Conservation (phyloP, 1,140 invertebrate species). For the Ditylenchus dipsaci region DNA sequence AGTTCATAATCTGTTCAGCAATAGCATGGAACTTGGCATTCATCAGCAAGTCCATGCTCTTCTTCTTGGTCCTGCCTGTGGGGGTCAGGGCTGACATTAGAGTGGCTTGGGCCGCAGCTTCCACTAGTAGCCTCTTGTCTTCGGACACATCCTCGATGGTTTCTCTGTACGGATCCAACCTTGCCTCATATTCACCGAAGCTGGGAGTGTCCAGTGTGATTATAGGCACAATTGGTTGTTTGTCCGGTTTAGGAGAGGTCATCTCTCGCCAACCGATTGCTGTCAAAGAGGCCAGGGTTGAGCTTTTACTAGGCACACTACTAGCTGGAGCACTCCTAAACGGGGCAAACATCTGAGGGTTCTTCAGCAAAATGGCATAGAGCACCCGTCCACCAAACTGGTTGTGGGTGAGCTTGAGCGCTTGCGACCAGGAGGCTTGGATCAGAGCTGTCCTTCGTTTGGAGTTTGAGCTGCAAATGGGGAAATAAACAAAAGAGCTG, state of each 20-base stretch:
- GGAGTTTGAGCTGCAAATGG: conserved; percentile 21
- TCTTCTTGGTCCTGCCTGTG: conserved; percentile 16
- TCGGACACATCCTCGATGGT: background rate
- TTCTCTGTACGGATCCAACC: background rate
- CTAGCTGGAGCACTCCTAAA: conserved; percentile 15
- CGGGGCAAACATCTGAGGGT: conserved; percentile 29
- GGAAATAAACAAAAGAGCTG: background rate
- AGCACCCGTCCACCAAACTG: conserved; percentile 32
- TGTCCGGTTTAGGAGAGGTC: background rate
- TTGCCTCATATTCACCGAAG: background rate
- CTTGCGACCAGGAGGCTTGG: conserved; percentile 26
- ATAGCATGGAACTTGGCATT: conserved; percentile 28
- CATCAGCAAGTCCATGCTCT: conserved; percentile 22
- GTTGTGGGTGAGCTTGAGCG: conserved; percentile 19
- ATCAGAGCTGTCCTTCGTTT: conserved; percentile 25
- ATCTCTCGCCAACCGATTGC: conserved; percentile 1
- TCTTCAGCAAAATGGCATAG: conserved; percentile 33
- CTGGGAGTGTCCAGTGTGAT: background rate
- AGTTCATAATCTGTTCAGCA: conserved; percentile 23
- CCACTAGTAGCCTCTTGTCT: background rate
- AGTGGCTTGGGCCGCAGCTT: conserved; percentile 12
- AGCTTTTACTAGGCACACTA: background rate
- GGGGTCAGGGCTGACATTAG: conserved; percentile 9
- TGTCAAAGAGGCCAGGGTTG: background rate
- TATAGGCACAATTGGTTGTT: background rate